Evolutionary conservation across 2,113 vertebrate genomes (phyloP), one percentile per base, ranked within the genome.

Genomic region (Bambusicola thoracicus): DNA sequence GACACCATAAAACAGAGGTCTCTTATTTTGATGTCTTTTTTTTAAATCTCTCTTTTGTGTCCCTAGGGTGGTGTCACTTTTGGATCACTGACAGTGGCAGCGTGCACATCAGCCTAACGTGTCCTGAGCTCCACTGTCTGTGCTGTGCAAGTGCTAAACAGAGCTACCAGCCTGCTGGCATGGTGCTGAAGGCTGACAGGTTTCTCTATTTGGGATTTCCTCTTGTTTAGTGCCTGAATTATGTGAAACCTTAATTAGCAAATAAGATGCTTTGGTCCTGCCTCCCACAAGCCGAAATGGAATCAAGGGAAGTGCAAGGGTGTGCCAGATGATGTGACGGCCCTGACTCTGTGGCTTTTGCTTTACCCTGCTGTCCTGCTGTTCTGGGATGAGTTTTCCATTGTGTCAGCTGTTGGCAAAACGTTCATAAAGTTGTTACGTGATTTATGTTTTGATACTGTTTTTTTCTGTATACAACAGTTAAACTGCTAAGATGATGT

Each of bases 321-420:
- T 77, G 79, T 93, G 91, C 85, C 81, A 92, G 93, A 59, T 27
- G 75, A 89, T 51, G 34, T 17, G 70, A 74, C 2, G 11, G 46
- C 30, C 13, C 72, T 67, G 68, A 63, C 85, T 95, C 75, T 10
- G 0, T 22, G 72, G 46, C 29, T 91, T 91, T 94, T 74, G 79
- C 85, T 94, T 85, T 9, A 32, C 72, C 81, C 19, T 0, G 20
- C 92, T 74, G 63, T 59, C 94, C 91, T 43, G 84, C 95, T 96
- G 95, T 41, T 95, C 38, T 32, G 81, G 77, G 87, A 93, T 61
- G 85, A 0, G 2, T 61, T 93, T 92, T 63, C 79, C 82, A 27
- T 85, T 92, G 59, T 55, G 85, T 80, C 89, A 81, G 76, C 94
- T 87, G 79, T 85, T 89, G 93, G 94, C 91, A 92, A 83, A 92